These are phyloP conservation scores for Mormyrus lacerda DNA, from an alignment of 2,113 vertebrate genomes.

Conservation along the genomic window DNA sequence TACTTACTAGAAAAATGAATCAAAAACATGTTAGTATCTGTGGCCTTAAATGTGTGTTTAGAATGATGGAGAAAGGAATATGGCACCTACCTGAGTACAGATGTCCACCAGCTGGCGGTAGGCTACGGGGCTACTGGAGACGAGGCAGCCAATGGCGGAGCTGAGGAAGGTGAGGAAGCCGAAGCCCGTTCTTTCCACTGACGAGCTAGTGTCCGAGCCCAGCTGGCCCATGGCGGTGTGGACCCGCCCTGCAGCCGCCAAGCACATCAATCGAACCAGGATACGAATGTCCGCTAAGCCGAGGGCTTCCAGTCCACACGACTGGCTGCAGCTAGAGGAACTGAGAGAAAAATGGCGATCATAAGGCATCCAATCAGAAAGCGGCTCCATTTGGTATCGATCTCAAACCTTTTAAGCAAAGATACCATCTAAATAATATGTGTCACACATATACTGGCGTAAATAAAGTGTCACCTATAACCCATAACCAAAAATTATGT, in stretches of 20 bases:
- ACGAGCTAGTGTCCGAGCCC: conserved; percentile 31
- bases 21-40: neutral
- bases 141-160: conserved; percentile 63
- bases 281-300: conserved; percentile 68
- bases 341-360: conserved; percentile 29
- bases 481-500: neutral
- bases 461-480: neutral
- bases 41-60: neutral
- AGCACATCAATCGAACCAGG: conserved; percentile 66
- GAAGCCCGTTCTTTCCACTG: conserved; percentile 44
- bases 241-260: conserved; percentile 60
- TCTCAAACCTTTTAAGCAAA: neutral
- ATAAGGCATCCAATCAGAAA: neutral
- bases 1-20: neutral
- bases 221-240: conserved; percentile 48
- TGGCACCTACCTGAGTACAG: conserved; percentile 60
- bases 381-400: neutral
- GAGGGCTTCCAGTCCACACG: conserved; percentile 63
- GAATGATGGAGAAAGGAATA: neutral
- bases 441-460: neutral
- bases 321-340: conserved; percentile 52
- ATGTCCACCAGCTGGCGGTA: conserved; percentile 66
- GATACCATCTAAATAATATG: neutral
- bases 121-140: conserved; percentile 58
- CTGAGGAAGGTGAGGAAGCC: conserved; percentile 62